Base-by-base conservation (phyloP, 30 jellyfish, hydroid and myxozoan species). In the Aurelia aurita region DNA sequence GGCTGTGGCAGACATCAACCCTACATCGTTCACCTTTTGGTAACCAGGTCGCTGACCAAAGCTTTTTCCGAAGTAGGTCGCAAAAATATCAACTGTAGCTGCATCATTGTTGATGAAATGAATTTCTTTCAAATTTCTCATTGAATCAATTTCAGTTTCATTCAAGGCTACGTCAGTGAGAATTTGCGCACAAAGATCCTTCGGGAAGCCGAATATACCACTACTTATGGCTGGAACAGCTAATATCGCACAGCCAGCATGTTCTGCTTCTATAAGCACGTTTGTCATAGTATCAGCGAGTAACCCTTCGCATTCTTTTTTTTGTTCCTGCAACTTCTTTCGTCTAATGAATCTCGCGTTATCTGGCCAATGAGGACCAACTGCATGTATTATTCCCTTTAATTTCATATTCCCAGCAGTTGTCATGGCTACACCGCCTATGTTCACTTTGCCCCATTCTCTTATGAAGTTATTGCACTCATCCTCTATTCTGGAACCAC, bases 201-300 rank as follows among this genome's bases (percentile, higher is more conserved):
- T 79, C 26, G 90, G 90, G 32, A 79, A 79, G 14, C 82, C 90
- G 68, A 35, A 80, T 15, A 80, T 49, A 47, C 90, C 90, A 29
- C 90, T 79, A 49, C 90, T 79, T 14, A 79, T 79, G 13, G 90
- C 90, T 34, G 90, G 90, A 5, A 79, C 90, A 5, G 90, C 90
- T n/a, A 79, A 39, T 14, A 60, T 32, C n/a, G 74, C 39, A 16
- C 79, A 65, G 16, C 66, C 90, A 25, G 66, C 64, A 20, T 46
- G 19, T 25, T 79, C 90, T 45, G 82, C 79, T 66, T 61, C 46
- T n/a, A 6, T 20, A 16, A 79, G 69, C 1, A 79, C 61, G 31
- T 79, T 67, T 19, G 46, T n/a, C 82, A 79, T 79, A 10, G 80
- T 64, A 18, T 62, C 74, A 1, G 19, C 49, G 3, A 79, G 74